Evolutionary conservation across 2,797 vertebrate species (phyloP), one percentile per base, ranked within the genome.

Genomic region (Bradypus variegatus): DNA sequence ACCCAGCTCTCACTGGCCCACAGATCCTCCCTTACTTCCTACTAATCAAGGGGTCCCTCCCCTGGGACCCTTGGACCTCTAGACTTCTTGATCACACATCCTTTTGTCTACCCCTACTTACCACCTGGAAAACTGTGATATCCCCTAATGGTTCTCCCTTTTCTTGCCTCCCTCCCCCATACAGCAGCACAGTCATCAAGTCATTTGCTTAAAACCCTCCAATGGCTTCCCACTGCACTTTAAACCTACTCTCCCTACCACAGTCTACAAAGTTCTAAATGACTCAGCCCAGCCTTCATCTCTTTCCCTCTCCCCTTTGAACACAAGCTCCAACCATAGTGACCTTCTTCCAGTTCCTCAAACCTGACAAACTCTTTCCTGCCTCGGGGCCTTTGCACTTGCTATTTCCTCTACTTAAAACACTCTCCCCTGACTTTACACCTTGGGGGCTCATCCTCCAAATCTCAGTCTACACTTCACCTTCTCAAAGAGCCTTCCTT

Each of bases 381-480:
- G 53, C 80, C 53, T 91, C 72, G 65, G 60, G 79, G 62, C 60
- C 72, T 53, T 85, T 77, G 48, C 27, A 6, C 33, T 55, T 75
- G 70, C 67, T 41, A 10, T 58, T 72, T 85, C 70, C 4, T 48
- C 41, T 88, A 48, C 18, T 19, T 81, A 21, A 31, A 88, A 77
- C 8, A 77, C 8, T 65, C 21, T 53, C 75, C 50, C 65, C 64
- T 76, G n/a, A 70, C 87, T 75, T 23, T 41, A 84, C 23, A 64
- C 36, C 36, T 84, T 48, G 38, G 45, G 45, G 31, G 18, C 55
- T 82, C 48, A 29, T 33, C 45, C 69, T 95, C 55, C 38, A 72
- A 25, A 55, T 78, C 36, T 90, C 55, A 93, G 76, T 79, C 41
- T 88, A 78, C 89, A 93, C 84, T n/a, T 85, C 53, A 87, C 15